phyloP scores from a whole-genome alignment of 2,888 invertebrate species.

The Dermolepida albohirtum region DNA sequence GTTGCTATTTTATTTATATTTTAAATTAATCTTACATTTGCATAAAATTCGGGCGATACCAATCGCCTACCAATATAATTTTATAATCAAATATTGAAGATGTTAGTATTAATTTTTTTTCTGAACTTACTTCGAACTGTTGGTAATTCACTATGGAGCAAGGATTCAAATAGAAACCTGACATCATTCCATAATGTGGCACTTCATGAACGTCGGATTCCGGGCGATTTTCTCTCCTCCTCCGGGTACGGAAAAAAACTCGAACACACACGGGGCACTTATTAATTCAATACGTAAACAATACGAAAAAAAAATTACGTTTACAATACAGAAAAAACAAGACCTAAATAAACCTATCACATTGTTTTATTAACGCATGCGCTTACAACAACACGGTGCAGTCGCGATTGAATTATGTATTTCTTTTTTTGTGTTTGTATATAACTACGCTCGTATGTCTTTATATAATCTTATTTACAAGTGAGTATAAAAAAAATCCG shows the following conservation, averaged over 20 bases:
- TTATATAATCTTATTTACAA: too few relatives aligned
- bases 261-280: conserved; percentile 34
- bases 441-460: too few relatives aligned
- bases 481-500: too few relatives aligned
- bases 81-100: background rate
- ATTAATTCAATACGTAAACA: conserved; percentile 26
- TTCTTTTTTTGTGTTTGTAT: too few relatives aligned
- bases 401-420: conserved; percentile 1
- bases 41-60: background rate
- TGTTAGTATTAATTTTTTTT: background rate
- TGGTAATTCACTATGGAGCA: conserved; percentile 62
- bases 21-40: too few relatives aligned
- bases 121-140: conserved; percentile 63
- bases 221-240: conserved; percentile 5
- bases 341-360: conserved; percentile 38
- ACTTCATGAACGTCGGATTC: conserved; percentile 10
- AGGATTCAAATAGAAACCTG: conserved; percentile 63
- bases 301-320: conserved; percentile 19
- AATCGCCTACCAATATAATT: background rate
- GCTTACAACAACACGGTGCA: conserved; percentile 6
- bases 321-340: conserved; percentile 23
- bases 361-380: conserved; percentile 42
- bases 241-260: conserved; percentile 19
- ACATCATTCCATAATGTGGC: conserved; percentile 62
- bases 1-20: too few relatives aligned